Evolutionary conservation across 2,797 vertebrate genomes (phyloP), one percentile per base, ranked within the genome.

Genomic region (Eutrigla gurnardus): DNA sequence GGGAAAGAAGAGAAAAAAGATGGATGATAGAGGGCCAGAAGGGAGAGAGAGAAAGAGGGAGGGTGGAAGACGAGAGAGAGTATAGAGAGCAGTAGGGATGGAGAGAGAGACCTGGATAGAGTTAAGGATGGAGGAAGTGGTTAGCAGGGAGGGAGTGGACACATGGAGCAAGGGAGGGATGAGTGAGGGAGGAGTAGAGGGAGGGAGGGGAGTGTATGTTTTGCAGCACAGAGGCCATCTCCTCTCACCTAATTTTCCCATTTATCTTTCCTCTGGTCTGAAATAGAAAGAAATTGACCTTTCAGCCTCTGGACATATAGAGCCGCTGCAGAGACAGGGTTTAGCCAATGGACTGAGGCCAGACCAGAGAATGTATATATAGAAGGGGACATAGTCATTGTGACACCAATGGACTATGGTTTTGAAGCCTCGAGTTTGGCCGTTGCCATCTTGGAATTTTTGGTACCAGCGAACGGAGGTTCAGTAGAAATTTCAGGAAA

Each of bases 231-330:
- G 72, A 50, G 25, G 52, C 62, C 73, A 77, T 90, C 83, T 91
- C 90, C 77, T 77, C 81, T 79, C 83, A 71, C 72, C 69, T 90
- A 89, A 91, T 91, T 80, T 83, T 54, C 69, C 78, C 82, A 93
- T 93, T 92, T 88, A 88, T 93, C 91, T 90, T 90, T 62, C 40
- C 63, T 80, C 79, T 77, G 65, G 67, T 76, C 68, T 73, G 47
- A 86, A 78, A 83, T 47, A 58, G 77, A 84, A 73, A 81, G 73
- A 79, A 80, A 79, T 75, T 76, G 80, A 91, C 75, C 91, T 84
- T 73, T 89, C 81, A 89, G 79, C 77, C 63, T 77, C 54, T 78
- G 84, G 82, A 75, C 62, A 55, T 49, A 65, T 68, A 39, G 73
- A 86, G 67, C 42, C 0, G 25, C 59, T 60, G 37, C 25, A 59